Conservation (phyloP, 1,140 invertebrate species). For the Calephelis virginiensis region DNA sequence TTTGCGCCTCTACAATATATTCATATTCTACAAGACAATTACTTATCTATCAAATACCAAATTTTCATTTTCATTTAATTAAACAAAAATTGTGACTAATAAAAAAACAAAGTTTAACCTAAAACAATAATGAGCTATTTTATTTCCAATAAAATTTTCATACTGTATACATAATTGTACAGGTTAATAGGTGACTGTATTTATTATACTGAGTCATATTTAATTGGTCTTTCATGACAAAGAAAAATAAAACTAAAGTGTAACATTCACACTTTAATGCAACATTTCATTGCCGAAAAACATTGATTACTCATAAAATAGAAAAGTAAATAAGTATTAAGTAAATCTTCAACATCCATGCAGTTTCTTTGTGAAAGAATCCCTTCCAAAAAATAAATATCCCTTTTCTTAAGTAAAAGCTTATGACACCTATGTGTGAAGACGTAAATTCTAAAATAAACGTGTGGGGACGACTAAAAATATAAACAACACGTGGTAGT, state of each 20-base stretch:
- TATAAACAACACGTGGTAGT: conserved; percentile 74
- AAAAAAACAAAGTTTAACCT: not conserved
- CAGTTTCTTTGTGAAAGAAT: no score
- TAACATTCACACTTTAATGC: not conserved
- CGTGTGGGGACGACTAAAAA: conserved; percentile 60
- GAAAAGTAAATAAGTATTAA: no score
- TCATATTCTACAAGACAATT: no score
- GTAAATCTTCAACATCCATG: no score
- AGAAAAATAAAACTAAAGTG: not conserved
- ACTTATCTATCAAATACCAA: no score
- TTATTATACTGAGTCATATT: conserved; percentile 1
- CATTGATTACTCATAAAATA: not conserved
- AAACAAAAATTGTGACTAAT: no score
- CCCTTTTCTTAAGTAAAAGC: not conserved
- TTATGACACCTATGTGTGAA: not conserved
- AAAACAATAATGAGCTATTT: no score
- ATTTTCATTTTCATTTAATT: not conserved
- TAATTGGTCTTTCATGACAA: not conserved
- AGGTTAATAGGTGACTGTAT: conserved; percentile 10
- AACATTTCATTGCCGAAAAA: not conserved
- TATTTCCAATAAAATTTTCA: not conserved
- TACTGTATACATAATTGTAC: conserved; percentile 5
- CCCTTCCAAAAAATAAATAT: not conserved
- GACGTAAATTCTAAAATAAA: conserved; percentile 5
- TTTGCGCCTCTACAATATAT: no score